phyloP scores from a whole-genome alignment of 1,140 invertebrate species.

The Acyrthosiphon pisum region DNA sequence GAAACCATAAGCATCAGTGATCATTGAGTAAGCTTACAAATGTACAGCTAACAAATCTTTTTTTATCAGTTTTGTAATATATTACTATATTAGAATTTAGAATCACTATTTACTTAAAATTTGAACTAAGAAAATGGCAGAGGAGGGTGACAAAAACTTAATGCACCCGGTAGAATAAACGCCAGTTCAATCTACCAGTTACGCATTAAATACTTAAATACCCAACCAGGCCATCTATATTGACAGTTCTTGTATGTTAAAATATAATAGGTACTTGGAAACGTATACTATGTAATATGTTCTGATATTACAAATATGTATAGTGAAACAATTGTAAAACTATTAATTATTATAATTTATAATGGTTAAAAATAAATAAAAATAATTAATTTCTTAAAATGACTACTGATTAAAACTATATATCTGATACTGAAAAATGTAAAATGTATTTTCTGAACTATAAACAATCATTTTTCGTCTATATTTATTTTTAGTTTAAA shows the following conservation, averaged over 20 bases:
- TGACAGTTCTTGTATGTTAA: neutral
- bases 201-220: neutral
- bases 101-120: neutral
- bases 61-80: neutral
- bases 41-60: neutral
- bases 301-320: neutral
- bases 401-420: neutral
- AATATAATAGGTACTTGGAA: neutral
- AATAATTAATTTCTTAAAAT: neutral
- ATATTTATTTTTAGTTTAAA: neutral
- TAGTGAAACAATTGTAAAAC: neutral
- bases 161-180: neutral
- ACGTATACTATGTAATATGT: neutral
- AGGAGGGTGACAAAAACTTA: neutral
- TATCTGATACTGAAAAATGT: neutral
- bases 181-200: neutral
- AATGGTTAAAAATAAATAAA: neutral
- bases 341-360: neutral
- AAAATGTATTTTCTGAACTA: neutral
- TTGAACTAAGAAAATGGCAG: neutral
- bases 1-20: neutral
- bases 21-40: neutral
- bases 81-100: neutral
- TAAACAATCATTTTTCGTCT: neutral
- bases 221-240: neutral